phyloP scores from a whole-genome alignment of 2,888 invertebrate species.

The Ctena decussata region DNA sequence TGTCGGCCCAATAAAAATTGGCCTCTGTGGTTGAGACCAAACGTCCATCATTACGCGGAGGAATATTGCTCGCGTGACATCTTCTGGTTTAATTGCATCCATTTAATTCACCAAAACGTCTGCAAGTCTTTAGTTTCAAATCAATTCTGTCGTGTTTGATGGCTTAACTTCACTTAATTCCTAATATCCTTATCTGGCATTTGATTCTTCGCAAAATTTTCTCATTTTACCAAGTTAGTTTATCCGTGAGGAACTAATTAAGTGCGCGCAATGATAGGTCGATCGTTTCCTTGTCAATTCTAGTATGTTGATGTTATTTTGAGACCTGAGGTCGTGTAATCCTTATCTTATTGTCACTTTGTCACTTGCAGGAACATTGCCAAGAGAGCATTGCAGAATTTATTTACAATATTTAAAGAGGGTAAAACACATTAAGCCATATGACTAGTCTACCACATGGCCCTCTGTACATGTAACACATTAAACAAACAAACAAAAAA shows the following conservation, averaged over 20 bases:
- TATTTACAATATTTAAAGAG: too few relatives aligned
- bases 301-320: background rate
- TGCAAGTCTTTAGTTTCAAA: conserved; percentile 41
- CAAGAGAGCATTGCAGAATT: too few relatives aligned
- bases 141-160: conserved; percentile 50
- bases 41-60: conserved; percentile 42
- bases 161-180: conserved; percentile 32
- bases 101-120: conserved; percentile 38
- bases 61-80: conserved; percentile 54
- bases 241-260: conserved; percentile 61
- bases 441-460: too few relatives aligned
- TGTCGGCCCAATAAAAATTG: too few relatives aligned
- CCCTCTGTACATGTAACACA: too few relatives aligned
- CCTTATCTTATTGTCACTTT: conserved; percentile 13
- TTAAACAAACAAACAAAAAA: too few relatives aligned
- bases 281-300: conserved; percentile 6
- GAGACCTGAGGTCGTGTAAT: conserved; percentile 7
- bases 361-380: too few relatives aligned
- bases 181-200: conserved; percentile 23
- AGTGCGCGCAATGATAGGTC: conserved; percentile 23
- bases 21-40: conserved; percentile 16
- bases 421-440: too few relatives aligned
- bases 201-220: conserved; percentile 9
- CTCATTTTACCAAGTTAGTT: conserved; percentile 12
- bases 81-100: conserved; percentile 50